Evolutionary conservation across 2,113 vertebrate species (phyloP).

Genomic region (Colistium nudipinnis): DNA sequence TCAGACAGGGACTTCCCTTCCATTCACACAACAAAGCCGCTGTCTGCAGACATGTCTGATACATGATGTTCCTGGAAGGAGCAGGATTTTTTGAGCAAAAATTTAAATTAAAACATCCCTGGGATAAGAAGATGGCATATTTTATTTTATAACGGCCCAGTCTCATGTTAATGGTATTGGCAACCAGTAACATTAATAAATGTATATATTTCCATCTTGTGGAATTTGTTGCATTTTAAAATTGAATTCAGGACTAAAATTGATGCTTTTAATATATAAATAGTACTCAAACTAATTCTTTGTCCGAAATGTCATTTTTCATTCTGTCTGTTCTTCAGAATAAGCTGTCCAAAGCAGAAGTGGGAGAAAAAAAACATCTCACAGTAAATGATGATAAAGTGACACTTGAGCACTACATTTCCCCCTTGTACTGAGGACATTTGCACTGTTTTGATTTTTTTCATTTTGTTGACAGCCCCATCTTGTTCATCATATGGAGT

Average conservation of each 20-base stretch:
- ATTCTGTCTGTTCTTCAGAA: no score
- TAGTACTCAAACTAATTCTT: not conserved
- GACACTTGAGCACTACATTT: not conserved
- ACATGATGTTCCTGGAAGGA: not conserved
- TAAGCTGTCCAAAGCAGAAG: not conserved
- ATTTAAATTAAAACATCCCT: no score
- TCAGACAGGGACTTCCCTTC: constrained; percentile 15
- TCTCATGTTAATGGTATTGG: no score
- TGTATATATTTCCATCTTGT: not conserved
- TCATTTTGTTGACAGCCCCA: not conserved
- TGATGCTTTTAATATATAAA: no score
- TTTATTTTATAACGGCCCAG: no score
- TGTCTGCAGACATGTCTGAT: not conserved
- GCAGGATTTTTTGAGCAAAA: not conserved
- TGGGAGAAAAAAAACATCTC: not conserved
- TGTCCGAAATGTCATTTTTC: not conserved
- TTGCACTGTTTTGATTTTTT: not conserved
- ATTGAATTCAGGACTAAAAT: no score
- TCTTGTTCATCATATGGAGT: not conserved
- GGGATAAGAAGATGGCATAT: not conserved
- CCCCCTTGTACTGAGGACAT: not conserved
- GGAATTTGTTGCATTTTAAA: no score
- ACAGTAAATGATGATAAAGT: not conserved
- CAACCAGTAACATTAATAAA: no score
- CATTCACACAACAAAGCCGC: not conserved